Evolutionary conservation across 2,113 vertebrate species (phyloP).

Genomic region (Rhizomys pruinosus): DNA sequence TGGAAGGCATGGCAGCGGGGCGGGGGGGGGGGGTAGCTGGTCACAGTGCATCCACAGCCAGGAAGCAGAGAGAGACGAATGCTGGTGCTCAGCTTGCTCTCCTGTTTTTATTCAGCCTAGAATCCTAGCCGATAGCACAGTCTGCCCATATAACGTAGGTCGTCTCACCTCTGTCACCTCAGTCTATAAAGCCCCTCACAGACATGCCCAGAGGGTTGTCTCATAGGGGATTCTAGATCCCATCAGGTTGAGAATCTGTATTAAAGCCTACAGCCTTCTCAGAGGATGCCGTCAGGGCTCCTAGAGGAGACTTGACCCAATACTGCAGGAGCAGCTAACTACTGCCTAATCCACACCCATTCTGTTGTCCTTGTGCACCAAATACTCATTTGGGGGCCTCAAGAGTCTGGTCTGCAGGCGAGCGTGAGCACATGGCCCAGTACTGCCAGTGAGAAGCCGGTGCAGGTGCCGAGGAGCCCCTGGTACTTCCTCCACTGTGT

Average conservation of each 20-base stretch:
- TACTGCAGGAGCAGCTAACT: background rate
- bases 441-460: background rate
- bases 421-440: background rate
- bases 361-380: background rate
- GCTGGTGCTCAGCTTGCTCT: background rate
- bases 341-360: background rate
- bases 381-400: background rate
- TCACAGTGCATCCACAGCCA: background rate
- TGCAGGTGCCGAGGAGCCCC: background rate
- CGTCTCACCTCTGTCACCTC: background rate
- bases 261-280: background rate
- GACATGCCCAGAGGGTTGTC: background rate
- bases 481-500: background rate
- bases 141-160: background rate
- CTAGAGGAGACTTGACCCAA: background rate
- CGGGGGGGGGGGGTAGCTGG: too few relatives aligned
- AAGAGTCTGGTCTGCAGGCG: background rate
- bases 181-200: background rate
- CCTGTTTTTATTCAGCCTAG: background rate
- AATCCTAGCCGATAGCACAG: background rate
- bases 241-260: background rate
- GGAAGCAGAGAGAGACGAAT: background rate
- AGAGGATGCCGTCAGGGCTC: background rate
- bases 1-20: background rate
- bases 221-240: background rate